These are phyloP conservation scores for Chitala chitala DNA, from an alignment of 2,113 vertebrate genomes.

Conservation along the genomic window DNA sequence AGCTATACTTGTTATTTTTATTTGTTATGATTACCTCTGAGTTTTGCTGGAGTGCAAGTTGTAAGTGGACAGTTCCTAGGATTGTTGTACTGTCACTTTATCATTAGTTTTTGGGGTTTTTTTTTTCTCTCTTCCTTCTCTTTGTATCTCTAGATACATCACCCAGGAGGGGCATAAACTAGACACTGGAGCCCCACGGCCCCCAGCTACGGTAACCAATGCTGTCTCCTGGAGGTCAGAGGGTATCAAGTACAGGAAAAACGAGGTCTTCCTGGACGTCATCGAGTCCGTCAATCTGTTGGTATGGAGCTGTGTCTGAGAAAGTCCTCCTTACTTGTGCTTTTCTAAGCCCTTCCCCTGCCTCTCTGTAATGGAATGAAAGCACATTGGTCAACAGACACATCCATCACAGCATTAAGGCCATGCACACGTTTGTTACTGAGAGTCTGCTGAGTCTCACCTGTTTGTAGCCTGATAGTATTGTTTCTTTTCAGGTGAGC, in stretches of 20 bases:
- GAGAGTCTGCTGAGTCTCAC: background rate
- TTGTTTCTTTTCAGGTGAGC: constrained; percentile 76
- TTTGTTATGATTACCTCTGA: background rate
- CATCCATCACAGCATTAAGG: too few relatives aligned
- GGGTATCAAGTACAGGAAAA: constrained; percentile 98
- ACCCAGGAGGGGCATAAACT: constrained; percentile 98
- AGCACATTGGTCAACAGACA: background rate
- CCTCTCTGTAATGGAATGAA: too few relatives aligned
- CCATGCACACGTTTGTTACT: too few relatives aligned
- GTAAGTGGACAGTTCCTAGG: background rate
- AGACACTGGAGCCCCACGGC: constrained; percentile 94
- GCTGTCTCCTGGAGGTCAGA: constrained; percentile 97
- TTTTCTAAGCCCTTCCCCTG: constrained; percentile 4
- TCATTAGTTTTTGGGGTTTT: too few relatives aligned
- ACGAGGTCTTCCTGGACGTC: constrained; percentile 97
- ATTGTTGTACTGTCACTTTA: background rate
- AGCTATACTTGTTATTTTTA: background rate
- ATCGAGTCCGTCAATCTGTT: constrained; percentile 97
- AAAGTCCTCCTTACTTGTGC: background rate
- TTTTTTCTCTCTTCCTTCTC: background rate
- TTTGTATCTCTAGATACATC: constrained; percentile 75
- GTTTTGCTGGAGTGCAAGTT: background rate
- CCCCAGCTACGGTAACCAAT: constrained; percentile 92
- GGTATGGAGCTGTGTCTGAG: constrained; percentile 58
- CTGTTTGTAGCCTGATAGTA: too few relatives aligned